phyloP scores from a whole-genome alignment of 2,113 vertebrate genomes.

The Equus przewalskii region DNA sequence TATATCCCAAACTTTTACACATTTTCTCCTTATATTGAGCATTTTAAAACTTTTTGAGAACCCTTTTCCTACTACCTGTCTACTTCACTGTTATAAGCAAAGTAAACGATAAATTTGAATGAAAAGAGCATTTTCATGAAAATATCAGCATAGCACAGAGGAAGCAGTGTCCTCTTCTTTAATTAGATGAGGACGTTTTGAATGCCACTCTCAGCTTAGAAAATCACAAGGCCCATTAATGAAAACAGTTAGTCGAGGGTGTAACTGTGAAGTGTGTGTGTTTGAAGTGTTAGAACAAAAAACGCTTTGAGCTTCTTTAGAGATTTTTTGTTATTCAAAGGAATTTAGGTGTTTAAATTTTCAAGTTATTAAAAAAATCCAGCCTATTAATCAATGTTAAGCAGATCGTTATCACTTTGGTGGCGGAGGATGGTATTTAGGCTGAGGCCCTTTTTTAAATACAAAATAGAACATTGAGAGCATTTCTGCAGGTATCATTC shows the following conservation, averaged over 20 bases:
- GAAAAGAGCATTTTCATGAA: constrained; percentile 35
- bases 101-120: neutral
- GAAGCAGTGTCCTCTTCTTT: neutral
- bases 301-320: neutral
- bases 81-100: neutral
- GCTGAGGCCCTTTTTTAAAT: neutral
- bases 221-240: neutral
- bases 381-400: neutral
- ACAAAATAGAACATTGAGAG: neutral
- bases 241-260: neutral
- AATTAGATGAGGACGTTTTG: constrained; percentile 1
- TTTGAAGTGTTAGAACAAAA: neutral
- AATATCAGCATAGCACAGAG: neutral
- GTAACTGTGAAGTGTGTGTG: neutral
- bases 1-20: neutral
- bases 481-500: neutral
- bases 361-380: constrained; percentile 44
- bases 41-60: constrained; percentile 8
- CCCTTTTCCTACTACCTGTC: neutral
- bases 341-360: neutral
- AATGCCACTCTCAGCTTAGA: neutral
- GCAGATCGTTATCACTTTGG: neutral
- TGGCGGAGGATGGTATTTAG: neutral
- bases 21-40: neutral
- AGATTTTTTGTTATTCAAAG: constrained; percentile 17